Conservation (phyloP, 2,113 vertebrate genomes). For the Tympanuchus pallidicinctus region DNA sequence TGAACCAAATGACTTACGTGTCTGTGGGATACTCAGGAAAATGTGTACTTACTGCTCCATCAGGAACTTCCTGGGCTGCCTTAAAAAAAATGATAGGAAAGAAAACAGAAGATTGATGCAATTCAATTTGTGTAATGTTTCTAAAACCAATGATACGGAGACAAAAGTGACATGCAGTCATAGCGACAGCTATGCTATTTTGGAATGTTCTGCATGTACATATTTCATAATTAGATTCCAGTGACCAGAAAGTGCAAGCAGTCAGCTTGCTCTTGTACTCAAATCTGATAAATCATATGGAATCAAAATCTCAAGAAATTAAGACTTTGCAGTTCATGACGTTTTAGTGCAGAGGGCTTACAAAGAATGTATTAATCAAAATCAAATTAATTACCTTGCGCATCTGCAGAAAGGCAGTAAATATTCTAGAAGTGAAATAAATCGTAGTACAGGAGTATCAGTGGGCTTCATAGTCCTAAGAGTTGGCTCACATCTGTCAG, state of each 20-base stretch:
- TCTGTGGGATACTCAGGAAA: slow-evolving; percentile 51
- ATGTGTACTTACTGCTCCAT: slow-evolving; percentile 13
- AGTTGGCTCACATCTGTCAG: neutral
- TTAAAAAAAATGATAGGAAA: neutral
- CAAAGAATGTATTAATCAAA: slow-evolving; percentile 48
- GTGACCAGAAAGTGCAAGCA: slow-evolving; percentile 41
- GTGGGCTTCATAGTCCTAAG: neutral
- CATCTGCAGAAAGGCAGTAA: slow-evolving; percentile 26
- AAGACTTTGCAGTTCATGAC: neutral
- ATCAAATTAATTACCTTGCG: slow-evolving; percentile 13
- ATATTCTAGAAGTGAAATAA: neutral
- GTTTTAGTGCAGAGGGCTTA: neutral
- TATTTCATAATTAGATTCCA: slow-evolving; percentile 51
- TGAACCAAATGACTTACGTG: slow-evolving; percentile 57
- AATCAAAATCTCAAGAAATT: slow-evolving; percentile 20
- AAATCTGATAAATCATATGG: neutral
- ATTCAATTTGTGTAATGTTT: neutral
- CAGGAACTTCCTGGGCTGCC: slow-evolving; percentile 33
- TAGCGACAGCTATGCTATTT: slow-evolving; percentile 26
- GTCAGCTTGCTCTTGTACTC: neutral
- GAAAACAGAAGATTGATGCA: slow-evolving; percentile 36
- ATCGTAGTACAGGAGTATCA: neutral
- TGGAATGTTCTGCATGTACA: neutral
- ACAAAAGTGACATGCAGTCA: slow-evolving; percentile 34
- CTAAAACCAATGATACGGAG: neutral